A percentile compares a stretch with the other conserved stretches of the same genome.
Conservation (phyloP, 2,888 invertebrate genomes). For the Catocala fraxini region DNA sequence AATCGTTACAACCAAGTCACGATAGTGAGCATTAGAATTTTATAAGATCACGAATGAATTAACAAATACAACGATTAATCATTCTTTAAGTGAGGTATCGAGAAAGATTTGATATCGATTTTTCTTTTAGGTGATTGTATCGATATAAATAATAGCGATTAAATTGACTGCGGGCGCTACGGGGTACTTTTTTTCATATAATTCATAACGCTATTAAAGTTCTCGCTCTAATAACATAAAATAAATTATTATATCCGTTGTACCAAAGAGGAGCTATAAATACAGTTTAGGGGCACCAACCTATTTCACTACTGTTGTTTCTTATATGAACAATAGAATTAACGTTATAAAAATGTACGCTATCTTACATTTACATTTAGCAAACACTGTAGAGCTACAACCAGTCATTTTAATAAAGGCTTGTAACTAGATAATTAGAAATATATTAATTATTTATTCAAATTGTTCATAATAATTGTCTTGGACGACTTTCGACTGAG, state of each 20-base stretch:
- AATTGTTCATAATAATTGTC: too few species aligned
- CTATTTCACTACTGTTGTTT: not conserved
- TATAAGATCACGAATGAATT: slow-evolving; percentile 52
- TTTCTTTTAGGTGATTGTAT: slow-evolving; percentile 45
- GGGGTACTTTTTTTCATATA: slow-evolving; percentile 72
- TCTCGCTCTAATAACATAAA: slow-evolving; percentile 75
- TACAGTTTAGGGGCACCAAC: slow-evolving; percentile 48
- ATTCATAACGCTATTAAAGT: slow-evolving; percentile 76
- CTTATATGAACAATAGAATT: not conserved
- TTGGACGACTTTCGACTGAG: too few species aligned
- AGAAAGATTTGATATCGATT: slow-evolving; percentile 49
- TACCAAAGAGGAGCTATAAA: slow-evolving; percentile 67
- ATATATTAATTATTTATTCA: too few species aligned
- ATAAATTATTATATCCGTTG: slow-evolving; percentile 78
- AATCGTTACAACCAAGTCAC: slow-evolving; percentile 57
- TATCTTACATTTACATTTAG: too few species aligned
- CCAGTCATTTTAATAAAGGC: too few species aligned
- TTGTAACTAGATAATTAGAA: too few species aligned
- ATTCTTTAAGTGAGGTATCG: slow-evolving; percentile 30
- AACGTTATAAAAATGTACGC: too few species aligned
- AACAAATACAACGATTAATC: slow-evolving; percentile 51
- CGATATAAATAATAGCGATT: slow-evolving; percentile 74
- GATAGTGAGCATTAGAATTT: slow-evolving; percentile 52
- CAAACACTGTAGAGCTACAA: too few species aligned
- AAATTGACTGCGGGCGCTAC: slow-evolving; percentile 72